These are phyloP conservation scores for Numida meleagris DNA, from an alignment of 2,113 vertebrate species.

Conservation along the genomic window DNA sequence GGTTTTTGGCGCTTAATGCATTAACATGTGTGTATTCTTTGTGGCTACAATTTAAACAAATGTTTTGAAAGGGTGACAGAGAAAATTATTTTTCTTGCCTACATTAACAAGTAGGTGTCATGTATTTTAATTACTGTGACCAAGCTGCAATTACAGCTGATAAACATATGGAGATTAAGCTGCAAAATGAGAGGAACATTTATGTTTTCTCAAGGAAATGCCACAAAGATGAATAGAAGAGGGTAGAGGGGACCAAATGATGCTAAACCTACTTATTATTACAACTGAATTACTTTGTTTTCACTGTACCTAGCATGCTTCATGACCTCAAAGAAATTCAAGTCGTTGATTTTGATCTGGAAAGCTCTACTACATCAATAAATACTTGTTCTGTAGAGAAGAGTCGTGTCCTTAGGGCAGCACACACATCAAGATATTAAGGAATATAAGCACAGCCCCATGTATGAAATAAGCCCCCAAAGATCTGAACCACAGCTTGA, in stretches of 20 bases:
- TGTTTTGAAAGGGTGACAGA: constrained; percentile 12
- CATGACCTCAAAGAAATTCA: neutral
- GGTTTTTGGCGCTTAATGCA: neutral
- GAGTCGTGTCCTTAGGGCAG: neutral
- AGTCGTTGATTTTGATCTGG: neutral
- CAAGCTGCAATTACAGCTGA: constrained; percentile 16
- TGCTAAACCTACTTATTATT: neutral
- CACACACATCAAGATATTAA: too few relatives aligned
- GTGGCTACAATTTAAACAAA: constrained; percentile 5
- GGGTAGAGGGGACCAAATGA: neutral
- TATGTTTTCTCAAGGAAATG: neutral
- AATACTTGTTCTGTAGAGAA: too few relatives aligned
- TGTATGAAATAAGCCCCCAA: neutral
- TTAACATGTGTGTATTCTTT: neutral
- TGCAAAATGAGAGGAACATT: neutral
- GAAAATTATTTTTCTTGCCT: constrained; percentile 4
- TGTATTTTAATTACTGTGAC: constrained; percentile 13
- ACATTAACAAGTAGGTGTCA: neutral
- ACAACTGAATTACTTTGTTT: neutral
- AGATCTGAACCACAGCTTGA: too few relatives aligned
- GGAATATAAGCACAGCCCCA: neutral
- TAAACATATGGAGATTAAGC: constrained; percentile 2
- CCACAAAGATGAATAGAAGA: neutral
- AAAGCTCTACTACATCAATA: neutral
- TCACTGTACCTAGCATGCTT: neutral